Evolutionary conservation across 2,888 invertebrate genomes (phyloP).

Genomic region (Cerceris rybyensis): DNA sequence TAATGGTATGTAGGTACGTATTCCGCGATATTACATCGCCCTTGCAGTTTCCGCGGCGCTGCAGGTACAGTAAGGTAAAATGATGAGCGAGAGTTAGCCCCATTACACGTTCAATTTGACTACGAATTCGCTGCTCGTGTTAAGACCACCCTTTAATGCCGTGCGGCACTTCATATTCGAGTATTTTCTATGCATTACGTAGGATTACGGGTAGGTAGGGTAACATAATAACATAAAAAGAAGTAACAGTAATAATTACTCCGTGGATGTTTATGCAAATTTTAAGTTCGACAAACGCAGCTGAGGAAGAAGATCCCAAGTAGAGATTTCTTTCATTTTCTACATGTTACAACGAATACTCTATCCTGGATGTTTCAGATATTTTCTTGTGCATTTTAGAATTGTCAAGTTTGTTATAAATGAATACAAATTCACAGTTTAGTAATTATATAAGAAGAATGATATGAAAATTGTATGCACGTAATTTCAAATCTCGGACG

Average conservation of each 20-base stretch:
- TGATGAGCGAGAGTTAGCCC: constrained; percentile 65
- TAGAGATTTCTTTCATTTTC: no score
- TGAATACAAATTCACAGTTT: no score
- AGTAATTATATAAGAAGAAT: no score
- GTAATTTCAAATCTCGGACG: no score
- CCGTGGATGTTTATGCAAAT: no score
- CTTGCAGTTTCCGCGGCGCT: constrained; percentile 65
- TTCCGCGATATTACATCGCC: constrained; percentile 74
- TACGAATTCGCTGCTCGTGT: constrained; percentile 25
- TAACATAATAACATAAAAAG: background rate
- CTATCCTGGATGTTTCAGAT: no score
- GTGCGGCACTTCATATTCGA: constrained; percentile 13
- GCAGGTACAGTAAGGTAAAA: constrained; percentile 30
- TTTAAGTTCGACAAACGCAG: no score
- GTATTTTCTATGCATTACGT: constrained; percentile 24
- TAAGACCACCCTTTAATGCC: constrained; percentile 16
- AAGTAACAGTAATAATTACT: background rate
- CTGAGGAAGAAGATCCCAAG: no score
- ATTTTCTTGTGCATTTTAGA: no score
- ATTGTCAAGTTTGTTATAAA: no score
- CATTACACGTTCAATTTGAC: constrained; percentile 62
- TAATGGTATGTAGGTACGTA: constrained; percentile 70
- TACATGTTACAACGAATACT: no score
- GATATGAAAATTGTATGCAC: no score
- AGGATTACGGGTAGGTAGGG: constrained; percentile 12